Base-by-base conservation (phyloP, 1,140 invertebrate genomes). In the Sycophaga agraensis region DNA sequence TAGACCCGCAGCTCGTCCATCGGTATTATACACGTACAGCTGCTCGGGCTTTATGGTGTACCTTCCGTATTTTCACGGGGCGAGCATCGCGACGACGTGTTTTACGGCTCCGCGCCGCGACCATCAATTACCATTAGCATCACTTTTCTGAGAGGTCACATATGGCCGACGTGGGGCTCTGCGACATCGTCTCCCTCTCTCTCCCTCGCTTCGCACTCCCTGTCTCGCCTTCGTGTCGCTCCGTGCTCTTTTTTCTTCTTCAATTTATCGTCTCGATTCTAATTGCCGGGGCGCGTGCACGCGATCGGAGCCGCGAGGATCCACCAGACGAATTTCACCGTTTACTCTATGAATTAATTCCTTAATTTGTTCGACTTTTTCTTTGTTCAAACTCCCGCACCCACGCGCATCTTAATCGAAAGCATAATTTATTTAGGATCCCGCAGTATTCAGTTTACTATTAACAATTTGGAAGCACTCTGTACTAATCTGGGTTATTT, bases 61-160 rank as follows among this genome's bases (percentile, higher is more conserved):
- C 31, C 49, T 45, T 40, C 24, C 34, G 48, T 40, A 48, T 58
- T 54, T 45, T 31, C 50, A 46, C 28, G 40, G 24, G 26, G 21
- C 17, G 22, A 31, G 40, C 26, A 39, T 16, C 11, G 9, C 31
- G 51, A 17, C 43, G 17, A 24, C 16, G 34, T 56, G 31, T 56
- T 55, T 49, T 56, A 54, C 35, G 35, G 59, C 35, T 24, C 46
- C 24, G 3, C 59, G 9, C 22, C 34, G 34, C 17, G 49, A 7
- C 45, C 45, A 62, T 62, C 59, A 62, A 62, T 62, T 62, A 50
- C 59, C 21, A 62, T 62, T 62, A 62, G 54, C 53, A 56, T 48
- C 26, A 46, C 31, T 22, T 53, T 54, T 55, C 51, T 62, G 43
- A 55, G 45, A 40, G 50, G 34, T 55, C 53, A 35, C 59, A 62